Evolutionary conservation across 2,888 invertebrate genomes (phyloP), one percentile per base, ranked within the genome.

Genomic region (Teleiodes luculella): DNA sequence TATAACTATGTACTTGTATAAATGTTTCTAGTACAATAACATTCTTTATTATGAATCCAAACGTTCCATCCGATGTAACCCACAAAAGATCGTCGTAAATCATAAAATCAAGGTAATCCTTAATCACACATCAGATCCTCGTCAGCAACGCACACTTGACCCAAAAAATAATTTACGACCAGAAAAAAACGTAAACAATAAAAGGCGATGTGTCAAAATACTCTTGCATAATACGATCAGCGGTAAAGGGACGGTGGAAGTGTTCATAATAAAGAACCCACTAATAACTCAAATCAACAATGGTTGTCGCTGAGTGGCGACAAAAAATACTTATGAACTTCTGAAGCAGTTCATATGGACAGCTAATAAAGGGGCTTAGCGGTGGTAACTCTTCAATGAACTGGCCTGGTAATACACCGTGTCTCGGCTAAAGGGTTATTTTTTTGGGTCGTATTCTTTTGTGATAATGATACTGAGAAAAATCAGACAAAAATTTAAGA

Each of bases 201-300:
- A 61, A 59, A 56, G 64, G 82, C 80, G 78, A 87, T 89, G 80
- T 89, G 89, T 89, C 89, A 89, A 89, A 89, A 89, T 86, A 88
- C 71, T 68, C 68, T 63, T 61, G 73, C 76, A 86, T 78, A 83
- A 84, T 78, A 67, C 72, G 76, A 75, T 84, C 74, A 81, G 63
- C 68, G 67, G 63, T 67, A 67, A 60, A 70, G 71, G 68, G 68
- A 70, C 58, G 71, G 66, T 64, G 64, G 64, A 67, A 67, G 65
- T 65, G 68, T 70, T 70, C 66, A 77, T 74, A 76, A 75, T 76
- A 71, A 74, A 68, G 66, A 72, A 72, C 72, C 71, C 73, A 78
- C 75, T 76, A 69, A 68, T 67, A 67, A 76, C 63, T 66, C 63
- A 65, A 60, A 56, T 48, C 80, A 83, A 83, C 74, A 70, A 76